phyloP scores from a whole-genome alignment of 1,140 invertebrate genomes.

The Mycetomoellerius zeteki region DNA sequence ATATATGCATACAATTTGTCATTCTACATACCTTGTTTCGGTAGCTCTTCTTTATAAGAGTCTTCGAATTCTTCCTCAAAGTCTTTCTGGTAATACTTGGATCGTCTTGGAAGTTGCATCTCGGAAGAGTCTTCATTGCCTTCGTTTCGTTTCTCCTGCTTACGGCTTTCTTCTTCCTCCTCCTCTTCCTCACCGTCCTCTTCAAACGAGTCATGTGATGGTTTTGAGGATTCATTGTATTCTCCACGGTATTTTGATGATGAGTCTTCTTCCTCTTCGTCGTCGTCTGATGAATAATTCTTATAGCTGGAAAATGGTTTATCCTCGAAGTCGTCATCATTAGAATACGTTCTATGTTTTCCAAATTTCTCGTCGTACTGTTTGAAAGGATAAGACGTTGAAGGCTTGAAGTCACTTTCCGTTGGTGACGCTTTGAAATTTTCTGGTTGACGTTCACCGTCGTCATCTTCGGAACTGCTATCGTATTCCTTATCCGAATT shows the following conservation, averaged over 20 bases:
- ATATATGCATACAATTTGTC: background rate
- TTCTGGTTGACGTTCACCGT: conserved; percentile 63
- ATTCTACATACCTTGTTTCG: conserved; percentile 75
- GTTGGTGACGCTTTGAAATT: conserved; percentile 67
- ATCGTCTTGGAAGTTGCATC: conserved; percentile 16
- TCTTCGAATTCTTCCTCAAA: conserved; percentile 80
- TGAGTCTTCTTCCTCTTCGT: conserved; percentile 61
- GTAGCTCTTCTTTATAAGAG: conserved; percentile 73
- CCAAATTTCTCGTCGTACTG: conserved; percentile 81
- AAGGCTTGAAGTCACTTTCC: conserved; percentile 75
- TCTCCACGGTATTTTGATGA: conserved; percentile 40
- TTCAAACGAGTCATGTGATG: conserved; percentile 52
- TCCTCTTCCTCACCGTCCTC: conserved; percentile 78
- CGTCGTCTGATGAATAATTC: conserved; percentile 45
- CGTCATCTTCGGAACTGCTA: conserved; percentile 63
- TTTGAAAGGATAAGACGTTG: conserved; percentile 75
- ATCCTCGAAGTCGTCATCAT: conserved; percentile 43
- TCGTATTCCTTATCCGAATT: conserved; percentile 62
- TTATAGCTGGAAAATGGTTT: conserved; percentile 48
- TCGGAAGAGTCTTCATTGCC: conserved; percentile 43
- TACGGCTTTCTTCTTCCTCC: conserved; percentile 75
- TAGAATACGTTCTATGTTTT: conserved; percentile 61
- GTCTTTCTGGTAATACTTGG: conserved; percentile 68
- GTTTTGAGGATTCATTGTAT: conserved; percentile 41
- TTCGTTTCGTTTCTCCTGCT: conserved; percentile 70